Base-by-base conservation (phyloP, 2,797 vertebrate genomes). In the Crocidura indochinensis region DNA sequence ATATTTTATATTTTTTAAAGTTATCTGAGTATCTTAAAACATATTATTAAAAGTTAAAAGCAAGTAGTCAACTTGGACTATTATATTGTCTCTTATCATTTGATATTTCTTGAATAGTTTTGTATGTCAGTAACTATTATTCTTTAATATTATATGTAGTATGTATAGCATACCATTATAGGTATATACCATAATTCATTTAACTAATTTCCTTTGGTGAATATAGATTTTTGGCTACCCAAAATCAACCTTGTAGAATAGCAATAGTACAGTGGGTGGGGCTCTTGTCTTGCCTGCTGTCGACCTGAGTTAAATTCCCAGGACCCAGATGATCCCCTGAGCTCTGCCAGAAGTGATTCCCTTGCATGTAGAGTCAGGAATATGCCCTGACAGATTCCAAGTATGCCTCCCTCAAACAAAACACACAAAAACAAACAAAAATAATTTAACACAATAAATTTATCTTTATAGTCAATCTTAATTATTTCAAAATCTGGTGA, bases 81-180 rank as follows among this genome's bases (percentile, higher is more conserved):
- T 62, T 60, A 14, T 69, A 0, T 76, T 90, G 26, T 8, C 76
- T 81, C 80, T 87, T 67, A n/a, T 76, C 10, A 79, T 20, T 31
- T 78, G 76, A 38, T 77, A 69, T 77, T n/a, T n/a, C 24, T 90
- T 72, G 64, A 85, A 27, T 47, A 87, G n/a, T 62, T 94, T 88
- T 67, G 71, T 26, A 65, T 85, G 47, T 60, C 27, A 73, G 2
- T 71, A 88, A 65, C 38, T 74, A 85, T 49, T 91, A 24, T 92
- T 67, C 31, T 73, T 38, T 2, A 64, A 10, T 69, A 65, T 92
- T 60, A 9, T 68, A 87, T 76, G 81, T 83, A 38, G 22, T 1
- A 10, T 87, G 3, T 17, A 65, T 56, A 56, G 60, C 53, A 90
- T 60, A 49, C 12, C 5, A 20, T 72, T 87, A 38, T 81, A 77